Evolutionary conservation across 2,797 vertebrate species (phyloP).

Genomic region (Cirrhinus molitorella): DNA sequence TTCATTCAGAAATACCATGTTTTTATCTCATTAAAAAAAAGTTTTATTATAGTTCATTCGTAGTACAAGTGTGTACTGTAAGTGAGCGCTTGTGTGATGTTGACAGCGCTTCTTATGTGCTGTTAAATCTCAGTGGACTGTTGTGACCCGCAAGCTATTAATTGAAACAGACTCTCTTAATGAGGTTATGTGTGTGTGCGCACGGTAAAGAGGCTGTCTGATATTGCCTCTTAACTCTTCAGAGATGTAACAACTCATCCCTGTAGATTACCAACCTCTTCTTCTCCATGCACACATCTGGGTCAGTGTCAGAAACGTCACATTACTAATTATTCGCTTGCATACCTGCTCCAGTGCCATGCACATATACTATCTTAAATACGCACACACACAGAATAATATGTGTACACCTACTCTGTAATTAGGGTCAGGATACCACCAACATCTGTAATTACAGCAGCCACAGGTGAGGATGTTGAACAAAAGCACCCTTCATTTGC

Average conservation of each 20-base stretch:
- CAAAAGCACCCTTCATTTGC: neutral
- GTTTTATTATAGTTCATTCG: neutral
- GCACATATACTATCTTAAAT: slow-evolving; percentile 13
- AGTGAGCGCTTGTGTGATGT: slow-evolving; percentile 28
- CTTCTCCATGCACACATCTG: slow-evolving; percentile 13
- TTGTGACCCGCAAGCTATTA: slow-evolving; percentile 59
- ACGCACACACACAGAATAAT: slow-evolving; percentile 27
- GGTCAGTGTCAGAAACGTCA: slow-evolving; percentile 49
- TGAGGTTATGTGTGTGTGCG: slow-evolving; percentile 50
- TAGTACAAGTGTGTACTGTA: neutral
- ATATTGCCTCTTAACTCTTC: slow-evolving; percentile 41
- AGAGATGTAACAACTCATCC: slow-evolving; percentile 44
- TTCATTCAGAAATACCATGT: neutral
- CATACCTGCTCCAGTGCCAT: slow-evolving; percentile 11
- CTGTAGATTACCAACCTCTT: slow-evolving; percentile 40
- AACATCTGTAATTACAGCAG: slow-evolving; percentile 61
- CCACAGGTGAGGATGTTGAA: slow-evolving; percentile 50
- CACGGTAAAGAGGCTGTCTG: slow-evolving; percentile 34
- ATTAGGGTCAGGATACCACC: slow-evolving; percentile 55
- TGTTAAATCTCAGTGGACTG: slow-evolving; percentile 29
- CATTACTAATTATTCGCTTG: slow-evolving; percentile 50
- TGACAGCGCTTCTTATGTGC: slow-evolving; percentile 9
- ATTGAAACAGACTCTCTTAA: slow-evolving; percentile 65
- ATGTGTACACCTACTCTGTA: slow-evolving; percentile 38
- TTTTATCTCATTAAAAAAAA: neutral